A percentile compares a stretch with the other conserved stretches of the same genome.
These are phyloP conservation scores for Zalophus californianus DNA, from an alignment of 2,797 vertebrate genomes.

Conservation along the genomic window DNA sequence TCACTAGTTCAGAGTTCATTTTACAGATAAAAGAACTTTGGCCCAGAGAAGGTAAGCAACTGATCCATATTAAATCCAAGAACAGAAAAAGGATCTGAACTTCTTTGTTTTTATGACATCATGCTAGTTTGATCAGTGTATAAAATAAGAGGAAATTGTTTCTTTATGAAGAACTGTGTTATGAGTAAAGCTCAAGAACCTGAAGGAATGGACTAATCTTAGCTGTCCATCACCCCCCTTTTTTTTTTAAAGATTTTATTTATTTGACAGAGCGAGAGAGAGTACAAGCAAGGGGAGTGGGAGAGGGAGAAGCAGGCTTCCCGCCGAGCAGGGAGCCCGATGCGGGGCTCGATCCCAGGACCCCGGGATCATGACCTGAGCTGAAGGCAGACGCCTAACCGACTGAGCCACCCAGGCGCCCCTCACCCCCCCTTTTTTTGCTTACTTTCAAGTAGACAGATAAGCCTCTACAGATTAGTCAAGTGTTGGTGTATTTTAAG, in stretches of 20 bases:
- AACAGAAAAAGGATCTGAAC: background rate
- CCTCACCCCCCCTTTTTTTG: background rate
- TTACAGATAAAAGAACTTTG: slow-evolving; percentile 25
- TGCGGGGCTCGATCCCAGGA: no score
- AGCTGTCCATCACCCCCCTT: background rate
- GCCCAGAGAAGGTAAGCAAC: background rate
- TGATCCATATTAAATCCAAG: background rate
- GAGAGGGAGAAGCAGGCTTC: no score
- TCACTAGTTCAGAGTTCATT: background rate
- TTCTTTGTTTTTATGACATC: background rate
- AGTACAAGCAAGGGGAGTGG: no score
- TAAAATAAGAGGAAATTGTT: background rate
- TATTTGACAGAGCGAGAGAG: no score
- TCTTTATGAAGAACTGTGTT: background rate
- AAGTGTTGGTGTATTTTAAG: background rate
- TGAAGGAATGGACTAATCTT: background rate
- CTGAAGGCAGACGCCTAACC: no score
- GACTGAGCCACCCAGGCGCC: no score
- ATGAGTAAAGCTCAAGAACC: background rate
- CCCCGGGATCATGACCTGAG: no score
- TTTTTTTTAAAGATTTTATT: no score
- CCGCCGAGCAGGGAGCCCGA: no score
- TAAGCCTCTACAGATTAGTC: background rate
- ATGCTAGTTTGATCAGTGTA: background rate
- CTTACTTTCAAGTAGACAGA: background rate